These are phyloP conservation scores for Cephus pygmeus DNA, from an alignment of 2,888 invertebrate genomes.

Conservation along the genomic window DNA sequence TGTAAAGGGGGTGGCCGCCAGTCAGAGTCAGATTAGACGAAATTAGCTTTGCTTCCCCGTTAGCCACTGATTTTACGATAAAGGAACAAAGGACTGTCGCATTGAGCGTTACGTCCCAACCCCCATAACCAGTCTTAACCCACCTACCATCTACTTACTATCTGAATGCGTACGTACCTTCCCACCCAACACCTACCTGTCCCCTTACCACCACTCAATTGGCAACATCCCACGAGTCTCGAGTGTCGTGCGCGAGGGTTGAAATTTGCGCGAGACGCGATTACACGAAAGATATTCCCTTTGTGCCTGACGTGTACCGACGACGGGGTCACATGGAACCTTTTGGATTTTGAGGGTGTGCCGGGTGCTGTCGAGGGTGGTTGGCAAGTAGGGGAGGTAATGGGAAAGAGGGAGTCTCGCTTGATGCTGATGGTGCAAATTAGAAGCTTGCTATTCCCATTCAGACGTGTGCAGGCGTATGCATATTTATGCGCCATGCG, in stretches of 20 bases:
- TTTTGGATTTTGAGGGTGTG: background rate
- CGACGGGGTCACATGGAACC: background rate
- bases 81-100: constrained; percentile 19
- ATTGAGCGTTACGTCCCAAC: background rate
- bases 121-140: background rate
- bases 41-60: constrained; percentile 21
- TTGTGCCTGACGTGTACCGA: constrained; percentile 6
- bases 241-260: background rate
- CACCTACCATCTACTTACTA: background rate
- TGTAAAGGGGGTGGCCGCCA: background rate
- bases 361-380: background rate
- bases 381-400: constrained; percentile 9
- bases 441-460: constrained; percentile 9
- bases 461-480: background rate
- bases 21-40: constrained; percentile 14
- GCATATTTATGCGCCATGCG: constrained; percentile 10
- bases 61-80: constrained; percentile 21
- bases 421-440: constrained; percentile 13
- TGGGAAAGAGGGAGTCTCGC: constrained; percentile 4
- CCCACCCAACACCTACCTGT: background rate
- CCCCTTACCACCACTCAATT: background rate
- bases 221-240: background rate
- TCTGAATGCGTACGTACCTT: background rate
- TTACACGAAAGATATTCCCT: constrained; percentile 20
- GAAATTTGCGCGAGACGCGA: constrained; percentile 16